These are phyloP conservation scores for Zaprionus camerounensis DNA, from an alignment of 1,140 invertebrate species.

Conservation along the genomic window DNA sequence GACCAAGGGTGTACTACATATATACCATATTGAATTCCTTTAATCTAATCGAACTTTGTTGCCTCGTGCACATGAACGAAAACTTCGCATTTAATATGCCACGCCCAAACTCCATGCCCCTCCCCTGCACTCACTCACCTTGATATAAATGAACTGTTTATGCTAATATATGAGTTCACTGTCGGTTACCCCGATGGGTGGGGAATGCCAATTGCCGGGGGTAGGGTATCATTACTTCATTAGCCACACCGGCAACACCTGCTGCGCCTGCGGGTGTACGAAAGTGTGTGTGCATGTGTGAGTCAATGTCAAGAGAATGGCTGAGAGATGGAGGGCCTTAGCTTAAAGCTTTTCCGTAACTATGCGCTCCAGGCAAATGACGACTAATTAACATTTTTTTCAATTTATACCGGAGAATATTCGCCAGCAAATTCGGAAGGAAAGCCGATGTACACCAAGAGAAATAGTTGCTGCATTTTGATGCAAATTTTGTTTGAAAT, in stretches of 20 bases:
- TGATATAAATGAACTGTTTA: slow-evolving; percentile 80
- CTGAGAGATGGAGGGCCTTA: slow-evolving; percentile 18
- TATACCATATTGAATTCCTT: slow-evolving; percentile 27
- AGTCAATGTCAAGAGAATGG: slow-evolving; percentile 67
- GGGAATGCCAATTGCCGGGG: slow-evolving; percentile 19
- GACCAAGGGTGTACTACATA: neutral
- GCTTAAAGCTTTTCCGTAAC: slow-evolving; percentile 22
- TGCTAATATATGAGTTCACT: slow-evolving; percentile 79
- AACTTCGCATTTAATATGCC: neutral
- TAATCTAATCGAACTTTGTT: slow-evolving; percentile 43
- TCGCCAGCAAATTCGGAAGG: slow-evolving; percentile 19
- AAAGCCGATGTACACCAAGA: slow-evolving; percentile 29
- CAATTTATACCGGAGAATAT: slow-evolving; percentile 67
- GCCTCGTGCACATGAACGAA: neutral
- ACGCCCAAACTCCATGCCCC: slow-evolving; percentile 16
- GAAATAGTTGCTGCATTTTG: slow-evolving; percentile 10
- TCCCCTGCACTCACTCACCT: slow-evolving; percentile 55
- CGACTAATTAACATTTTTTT: slow-evolving; percentile 80
- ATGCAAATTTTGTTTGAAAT: too few species aligned
- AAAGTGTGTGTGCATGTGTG: slow-evolving; percentile 15
- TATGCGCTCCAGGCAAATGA: slow-evolving; percentile 62
- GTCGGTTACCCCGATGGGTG: slow-evolving; percentile 18
- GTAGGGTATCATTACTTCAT: slow-evolving; percentile 66
- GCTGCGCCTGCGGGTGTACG: slow-evolving; percentile 43
- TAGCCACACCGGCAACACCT: slow-evolving; percentile 69